Percentiles rank a stretch among this genome's conserved stretches.
Evolutionary conservation across 2,113 vertebrate species (phyloP).

Genomic region (Poecilia latipinna): DNA sequence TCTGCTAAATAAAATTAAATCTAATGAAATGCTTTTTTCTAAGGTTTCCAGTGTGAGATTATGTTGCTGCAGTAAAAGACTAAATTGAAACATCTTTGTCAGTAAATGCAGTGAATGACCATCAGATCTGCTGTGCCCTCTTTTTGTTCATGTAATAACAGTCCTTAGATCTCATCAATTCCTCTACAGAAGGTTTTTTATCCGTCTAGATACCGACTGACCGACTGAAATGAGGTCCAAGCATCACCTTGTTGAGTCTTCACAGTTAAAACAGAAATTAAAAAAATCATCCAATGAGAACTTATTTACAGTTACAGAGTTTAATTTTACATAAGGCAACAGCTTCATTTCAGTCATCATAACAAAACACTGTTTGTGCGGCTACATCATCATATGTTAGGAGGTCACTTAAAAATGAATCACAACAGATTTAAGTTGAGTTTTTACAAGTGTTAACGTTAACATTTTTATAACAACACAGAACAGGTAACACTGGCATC

Average conservation of each 20-base stretch:
- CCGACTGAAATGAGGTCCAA: background rate
- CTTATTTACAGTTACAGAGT: background rate
- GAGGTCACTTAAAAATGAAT: background rate
- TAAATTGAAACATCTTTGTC: too few relatives aligned
- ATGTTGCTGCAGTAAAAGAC: too few relatives aligned
- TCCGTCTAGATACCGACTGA: too few relatives aligned
- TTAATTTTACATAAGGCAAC: background rate
- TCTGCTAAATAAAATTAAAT: too few relatives aligned
- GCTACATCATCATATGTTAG: background rate
- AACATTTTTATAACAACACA: background rate
- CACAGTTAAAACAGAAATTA: background rate
- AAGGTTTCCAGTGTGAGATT: too few relatives aligned
- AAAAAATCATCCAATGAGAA: background rate
- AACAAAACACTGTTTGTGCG: background rate
- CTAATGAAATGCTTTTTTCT: too few relatives aligned
- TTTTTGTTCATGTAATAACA: too few relatives aligned
- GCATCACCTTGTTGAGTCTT: background rate
- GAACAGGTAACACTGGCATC: background rate
- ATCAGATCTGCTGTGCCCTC: too few relatives aligned
- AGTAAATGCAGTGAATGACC: too few relatives aligned
- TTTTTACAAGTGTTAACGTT: background rate
- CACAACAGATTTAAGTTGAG: background rate
- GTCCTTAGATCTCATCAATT: too few relatives aligned
- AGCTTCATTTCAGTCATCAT: background rate
- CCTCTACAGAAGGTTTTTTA: too few relatives aligned